Evolutionary conservation across 2,888 invertebrate genomes (phyloP), one percentile per base, ranked within the genome.

Genomic region (Auanema sp.): DNA sequence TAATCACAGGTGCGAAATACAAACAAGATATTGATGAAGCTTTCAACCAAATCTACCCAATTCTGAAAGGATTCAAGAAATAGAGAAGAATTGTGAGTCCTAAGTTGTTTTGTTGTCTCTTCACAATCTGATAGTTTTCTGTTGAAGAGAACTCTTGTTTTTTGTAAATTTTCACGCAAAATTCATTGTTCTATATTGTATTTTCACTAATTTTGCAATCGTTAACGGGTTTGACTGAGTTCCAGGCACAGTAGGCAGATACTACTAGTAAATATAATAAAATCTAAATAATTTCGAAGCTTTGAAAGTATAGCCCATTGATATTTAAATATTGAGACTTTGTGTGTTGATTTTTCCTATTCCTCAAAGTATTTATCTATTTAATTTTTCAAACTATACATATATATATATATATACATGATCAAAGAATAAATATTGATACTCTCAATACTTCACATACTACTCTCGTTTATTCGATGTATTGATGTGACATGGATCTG

Each of bases 1-100:
- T 98, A 1, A 90, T 98, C 69, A 98, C 97, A 81, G 87, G 96
- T 72, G 96, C 93, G 40, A 97, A 96, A 87, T 90, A 91, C 54
- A 88, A 94, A 74, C 89, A 89, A 81, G 94, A 96, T 83, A 91
- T 97, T 50, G 90, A 91, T 84, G 94, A 95, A 84, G 93, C 96
- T 16, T 88, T 97, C 77, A 92, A 92, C 77, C 92, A 92, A 81
- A 96, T 97, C 82, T 93, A 93, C 85, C 95, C 95, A 0, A 94
- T 95, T 83, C 86, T 96, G 73, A 90, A 92, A 84, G 93, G 93
- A 85, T 97, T 93, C 85, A 90, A 91, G 82, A 96, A 96, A 85
- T 75, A 53, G 56, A 24, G 11, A 11, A 24, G 21, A 16, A 5
- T 6, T 53, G 21, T n/a, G 53, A 33, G 23, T 53, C 1, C 11